Conservation (phyloP, 2,888 invertebrate genomes). For the Carcina quercana region DNA sequence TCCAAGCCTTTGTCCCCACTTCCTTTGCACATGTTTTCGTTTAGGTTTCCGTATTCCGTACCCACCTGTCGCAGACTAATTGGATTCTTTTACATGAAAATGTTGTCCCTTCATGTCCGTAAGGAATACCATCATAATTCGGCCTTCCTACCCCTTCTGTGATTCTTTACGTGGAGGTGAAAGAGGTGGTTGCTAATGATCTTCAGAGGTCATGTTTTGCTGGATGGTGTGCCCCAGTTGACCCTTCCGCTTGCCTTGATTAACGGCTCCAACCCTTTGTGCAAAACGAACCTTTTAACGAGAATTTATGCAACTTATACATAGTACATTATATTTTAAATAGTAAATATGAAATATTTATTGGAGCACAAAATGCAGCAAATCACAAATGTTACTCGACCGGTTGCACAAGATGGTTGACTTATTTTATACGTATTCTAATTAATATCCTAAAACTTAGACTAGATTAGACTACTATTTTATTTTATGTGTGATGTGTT, state of each 20-base stretch:
- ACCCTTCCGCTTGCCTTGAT: conserved; percentile 53
- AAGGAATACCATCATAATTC: conserved; percentile 25
- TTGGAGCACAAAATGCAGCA: too few species aligned
- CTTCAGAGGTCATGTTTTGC: conserved; percentile 22
- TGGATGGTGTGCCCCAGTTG: conserved; percentile 25
- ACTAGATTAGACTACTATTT: too few species aligned
- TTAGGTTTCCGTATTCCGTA: conserved; percentile 30
- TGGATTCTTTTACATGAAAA: conserved; percentile 60
- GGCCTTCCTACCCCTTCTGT: conserved; percentile 23
- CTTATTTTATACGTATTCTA: too few species aligned
- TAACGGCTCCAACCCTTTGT: conserved; percentile 43
- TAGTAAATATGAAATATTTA: too few species aligned
- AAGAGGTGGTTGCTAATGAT: conserved; percentile 17
- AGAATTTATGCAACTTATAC: conserved; percentile 39
- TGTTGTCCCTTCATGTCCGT: conserved; percentile 37
- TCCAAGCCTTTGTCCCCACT: conserved; percentile 28
- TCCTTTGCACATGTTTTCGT: conserved; percentile 35
- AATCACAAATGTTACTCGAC: too few species aligned
- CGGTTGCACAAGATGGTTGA: too few species aligned
- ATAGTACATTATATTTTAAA: too few species aligned
- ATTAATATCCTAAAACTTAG: too few species aligned
- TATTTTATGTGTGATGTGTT: too few species aligned
- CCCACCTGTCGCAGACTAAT: conserved; percentile 53
- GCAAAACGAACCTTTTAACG: conserved; percentile 35
- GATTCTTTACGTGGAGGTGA: conserved; percentile 13